Evolutionary conservation across 2,888 invertebrate genomes (phyloP).

Genomic region (Chromoteleia sp.): DNA sequence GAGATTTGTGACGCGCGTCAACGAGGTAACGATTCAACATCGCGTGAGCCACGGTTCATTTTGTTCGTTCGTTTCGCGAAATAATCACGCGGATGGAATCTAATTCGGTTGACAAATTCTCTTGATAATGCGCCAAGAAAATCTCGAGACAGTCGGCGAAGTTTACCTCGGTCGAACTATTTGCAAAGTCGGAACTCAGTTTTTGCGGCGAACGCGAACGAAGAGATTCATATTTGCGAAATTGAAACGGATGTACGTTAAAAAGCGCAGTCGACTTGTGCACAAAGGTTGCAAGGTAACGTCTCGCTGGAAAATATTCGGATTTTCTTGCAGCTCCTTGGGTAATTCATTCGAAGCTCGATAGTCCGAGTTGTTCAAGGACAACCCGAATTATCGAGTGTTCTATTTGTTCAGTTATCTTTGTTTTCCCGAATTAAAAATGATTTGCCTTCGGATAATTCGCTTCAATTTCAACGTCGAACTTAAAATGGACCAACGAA

Average conservation of each 20-base stretch:
- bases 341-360: not conserved
- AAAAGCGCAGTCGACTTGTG: conserved; percentile 19
- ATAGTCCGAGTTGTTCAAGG: not conserved
- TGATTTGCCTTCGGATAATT: too few relatives aligned
- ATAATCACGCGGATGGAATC: conserved; percentile 48
- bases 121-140: conserved; percentile 61
- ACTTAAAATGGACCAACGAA: too few relatives aligned
- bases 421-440: too few relatives aligned
- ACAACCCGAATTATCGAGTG: not conserved
- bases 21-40: conserved; percentile 23
- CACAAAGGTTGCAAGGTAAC: not conserved
- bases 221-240: conserved; percentile 52
- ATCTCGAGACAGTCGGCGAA: conserved; percentile 23
- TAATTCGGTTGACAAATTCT: conserved; percentile 55
- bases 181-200: conserved; percentile 32
- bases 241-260: conserved; percentile 50
- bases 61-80: conserved; percentile 31
- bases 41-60: conserved; percentile 24
- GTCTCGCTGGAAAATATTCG: not conserved
- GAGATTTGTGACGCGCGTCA: conserved; percentile 31
- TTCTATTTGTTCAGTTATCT: not conserved
- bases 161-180: conserved; percentile 36
- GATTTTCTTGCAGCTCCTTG: not conserved
- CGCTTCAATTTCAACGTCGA: too few relatives aligned
- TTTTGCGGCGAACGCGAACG: conserved; percentile 30